Evolutionary conservation across 1,140 invertebrate species (phyloP).

Genomic region (Anoplophora glabripennis): DNA sequence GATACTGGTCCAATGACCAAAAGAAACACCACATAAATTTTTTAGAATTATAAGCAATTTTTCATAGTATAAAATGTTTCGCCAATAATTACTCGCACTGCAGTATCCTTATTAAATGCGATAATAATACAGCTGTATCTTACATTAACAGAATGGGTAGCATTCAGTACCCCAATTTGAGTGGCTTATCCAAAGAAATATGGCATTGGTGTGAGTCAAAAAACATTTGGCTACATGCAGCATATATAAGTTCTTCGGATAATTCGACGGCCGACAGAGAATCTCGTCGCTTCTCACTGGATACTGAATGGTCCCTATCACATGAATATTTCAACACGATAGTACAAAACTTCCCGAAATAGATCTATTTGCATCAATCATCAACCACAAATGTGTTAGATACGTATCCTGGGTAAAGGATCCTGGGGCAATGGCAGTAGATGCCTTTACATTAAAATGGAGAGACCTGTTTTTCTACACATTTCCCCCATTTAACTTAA

Average conservation of each 20-base stretch:
- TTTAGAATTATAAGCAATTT: background rate
- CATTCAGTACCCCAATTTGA: conserved; percentile 24
- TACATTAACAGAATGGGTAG: conserved; percentile 35
- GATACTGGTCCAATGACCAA: background rate
- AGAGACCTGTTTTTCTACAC: background rate
- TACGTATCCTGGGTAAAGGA: conserved; percentile 11
- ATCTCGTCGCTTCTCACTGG: conserved; percentile 18
- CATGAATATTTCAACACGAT: background rate
- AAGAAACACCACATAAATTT: background rate
- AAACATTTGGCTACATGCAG: conserved; percentile 41
- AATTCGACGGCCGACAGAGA: conserved; percentile 34
- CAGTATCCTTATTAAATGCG: conserved; percentile 26
- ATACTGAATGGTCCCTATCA: conserved; percentile 12
- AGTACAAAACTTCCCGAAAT: conserved; percentile 4
- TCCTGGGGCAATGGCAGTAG: background rate
- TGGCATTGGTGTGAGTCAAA: conserved; percentile 44
- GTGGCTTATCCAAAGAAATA: conserved; percentile 18
- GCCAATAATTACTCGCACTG: conserved; percentile 2
- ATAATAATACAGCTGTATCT: conserved; percentile 33
- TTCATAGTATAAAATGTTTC: background rate
- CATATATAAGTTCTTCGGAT: conserved; percentile 45
- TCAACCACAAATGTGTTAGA: conserved; percentile 13
- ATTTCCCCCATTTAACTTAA: conserved; percentile 13
- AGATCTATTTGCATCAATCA: conserved; percentile 16
- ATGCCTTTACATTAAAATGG: conserved; percentile 7